A percentile compares a stretch with the other conserved stretches of the same genome.
Conservation (phyloP, 2,888 invertebrate genomes). For the Drosophila fungiperda region DNA sequence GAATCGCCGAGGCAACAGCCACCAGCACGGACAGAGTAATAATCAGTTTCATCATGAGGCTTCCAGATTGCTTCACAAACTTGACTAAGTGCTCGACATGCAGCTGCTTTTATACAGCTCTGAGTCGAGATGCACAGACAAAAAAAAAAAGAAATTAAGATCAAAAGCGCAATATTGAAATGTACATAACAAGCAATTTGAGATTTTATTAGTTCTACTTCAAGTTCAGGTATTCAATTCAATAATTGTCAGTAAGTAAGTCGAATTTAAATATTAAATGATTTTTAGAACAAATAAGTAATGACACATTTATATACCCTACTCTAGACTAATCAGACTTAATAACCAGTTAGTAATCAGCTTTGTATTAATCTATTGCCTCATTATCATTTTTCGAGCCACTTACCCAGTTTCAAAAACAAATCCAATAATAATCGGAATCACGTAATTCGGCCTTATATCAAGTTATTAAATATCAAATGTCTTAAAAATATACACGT, state of each 20-base stretch:
- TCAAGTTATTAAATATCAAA: constrained; percentile 19
- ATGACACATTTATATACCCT: constrained; percentile 27
- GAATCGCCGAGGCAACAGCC: constrained; percentile 48
- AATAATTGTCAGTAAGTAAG: neutral
- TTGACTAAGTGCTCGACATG: constrained; percentile 29
- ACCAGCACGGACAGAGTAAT: constrained; percentile 48
- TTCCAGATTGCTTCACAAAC: constrained; percentile 51
- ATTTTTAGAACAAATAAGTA: constrained; percentile 35
- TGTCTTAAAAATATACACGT: neutral
- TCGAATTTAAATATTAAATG: constrained; percentile 11
- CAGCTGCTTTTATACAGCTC: constrained; percentile 58
- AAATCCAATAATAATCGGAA: constrained; percentile 8
- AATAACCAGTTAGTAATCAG: constrained; percentile 37
- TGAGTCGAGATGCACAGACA: neutral
- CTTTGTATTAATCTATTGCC: constrained; percentile 3
- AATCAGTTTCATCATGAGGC: constrained; percentile 60
- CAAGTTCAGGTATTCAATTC: constrained; percentile 26
- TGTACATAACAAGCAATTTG: neutral
- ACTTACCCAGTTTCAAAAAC: neutral
- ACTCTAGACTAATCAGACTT: neutral
- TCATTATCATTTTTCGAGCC: neutral
- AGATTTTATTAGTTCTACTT: constrained; percentile 22
- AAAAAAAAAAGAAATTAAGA: neutral
- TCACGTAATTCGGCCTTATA: constrained; percentile 1
- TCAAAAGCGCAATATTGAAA: neutral